Conservation (phyloP, 2,797 vertebrate genomes). For the Hippopotamyrus pictus region DNA sequence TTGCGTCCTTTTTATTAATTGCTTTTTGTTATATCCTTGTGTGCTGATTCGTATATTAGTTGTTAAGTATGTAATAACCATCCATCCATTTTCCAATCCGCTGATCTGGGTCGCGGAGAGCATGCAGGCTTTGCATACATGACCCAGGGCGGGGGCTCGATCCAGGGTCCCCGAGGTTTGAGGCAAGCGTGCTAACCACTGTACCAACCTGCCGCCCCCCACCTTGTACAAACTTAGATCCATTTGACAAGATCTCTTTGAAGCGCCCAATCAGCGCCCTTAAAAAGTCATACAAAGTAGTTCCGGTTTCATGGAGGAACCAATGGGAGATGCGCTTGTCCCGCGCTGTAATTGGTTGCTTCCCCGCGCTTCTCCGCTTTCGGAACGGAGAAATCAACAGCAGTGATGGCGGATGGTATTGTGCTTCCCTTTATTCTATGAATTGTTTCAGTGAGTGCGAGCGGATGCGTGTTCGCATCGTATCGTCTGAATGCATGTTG, state of each 20-base stretch:
- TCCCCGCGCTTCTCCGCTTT: background rate
- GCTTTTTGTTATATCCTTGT: background rate
- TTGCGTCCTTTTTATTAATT: background rate
- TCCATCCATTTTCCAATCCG: too few species aligned
- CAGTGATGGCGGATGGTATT: conserved; percentile 76
- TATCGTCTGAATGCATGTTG: background rate
- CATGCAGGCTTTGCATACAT: too few species aligned
- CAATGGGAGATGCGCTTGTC: background rate
- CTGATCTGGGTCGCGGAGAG: too few species aligned
- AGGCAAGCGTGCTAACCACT: too few species aligned
- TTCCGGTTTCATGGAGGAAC: conserved; percentile 16
- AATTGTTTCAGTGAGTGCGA: background rate
- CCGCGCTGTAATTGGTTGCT: conserved; percentile 3
- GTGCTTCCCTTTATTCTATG: conserved; percentile 20
- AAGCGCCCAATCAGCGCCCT: background rate
- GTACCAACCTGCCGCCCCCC: too few species aligned
- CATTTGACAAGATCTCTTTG: background rate
- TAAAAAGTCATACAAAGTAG: background rate
- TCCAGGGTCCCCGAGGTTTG: too few species aligned
- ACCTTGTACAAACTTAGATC: background rate
- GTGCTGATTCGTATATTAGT: background rate
- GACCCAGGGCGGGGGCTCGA: too few species aligned
- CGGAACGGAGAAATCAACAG: conserved; percentile 50
- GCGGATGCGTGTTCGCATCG: background rate
- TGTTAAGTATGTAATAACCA: background rate